Evolutionary conservation across 2,888 invertebrate species (phyloP).

Genomic region (Quadriops clusia): DNA sequence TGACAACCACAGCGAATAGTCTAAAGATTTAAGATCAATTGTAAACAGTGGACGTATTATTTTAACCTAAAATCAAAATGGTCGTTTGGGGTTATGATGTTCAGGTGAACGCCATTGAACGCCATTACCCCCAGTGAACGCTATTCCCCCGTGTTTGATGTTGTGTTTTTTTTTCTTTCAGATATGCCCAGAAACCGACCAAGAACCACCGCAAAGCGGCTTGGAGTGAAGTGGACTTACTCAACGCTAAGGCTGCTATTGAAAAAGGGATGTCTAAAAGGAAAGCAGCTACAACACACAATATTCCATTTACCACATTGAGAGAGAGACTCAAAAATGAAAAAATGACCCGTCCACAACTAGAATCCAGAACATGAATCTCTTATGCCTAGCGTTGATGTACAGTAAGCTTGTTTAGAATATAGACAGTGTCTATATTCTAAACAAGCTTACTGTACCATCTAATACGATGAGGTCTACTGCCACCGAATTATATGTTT

Average conservation of each 20-base stretch:
- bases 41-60: no score
- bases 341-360: slow-evolving; percentile 13
- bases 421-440: no score
- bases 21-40: no score
- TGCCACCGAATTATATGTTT: no score
- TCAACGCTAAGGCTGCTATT: slow-evolving; percentile 8
- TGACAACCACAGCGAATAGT: no score
- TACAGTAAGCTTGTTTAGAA: no score
- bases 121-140: no score
- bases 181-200: slow-evolving; percentile 15
- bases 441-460: no score
- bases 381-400: no score
- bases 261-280: slow-evolving; percentile 13
- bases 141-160: slow-evolving; percentile 13
- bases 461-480: no score
- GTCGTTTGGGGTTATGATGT: slow-evolving; percentile 5
- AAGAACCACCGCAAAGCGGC: slow-evolving; percentile 14
- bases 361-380: no score
- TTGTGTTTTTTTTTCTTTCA: slow-evolving; percentile 11
- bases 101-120: no score
- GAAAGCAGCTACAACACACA: slow-evolving; percentile 14
- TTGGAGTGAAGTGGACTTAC: slow-evolving; percentile 11
- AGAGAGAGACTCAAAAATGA: slow-evolving; percentile 15
- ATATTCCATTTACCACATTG: slow-evolving; percentile 16
- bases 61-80: slow-evolving; percentile 8